Percentiles rank a stretch among this genome's conserved stretches.
phyloP scores from a whole-genome alignment of 2,113 vertebrate genomes.

The Dasypus novemcinctus region DNA sequence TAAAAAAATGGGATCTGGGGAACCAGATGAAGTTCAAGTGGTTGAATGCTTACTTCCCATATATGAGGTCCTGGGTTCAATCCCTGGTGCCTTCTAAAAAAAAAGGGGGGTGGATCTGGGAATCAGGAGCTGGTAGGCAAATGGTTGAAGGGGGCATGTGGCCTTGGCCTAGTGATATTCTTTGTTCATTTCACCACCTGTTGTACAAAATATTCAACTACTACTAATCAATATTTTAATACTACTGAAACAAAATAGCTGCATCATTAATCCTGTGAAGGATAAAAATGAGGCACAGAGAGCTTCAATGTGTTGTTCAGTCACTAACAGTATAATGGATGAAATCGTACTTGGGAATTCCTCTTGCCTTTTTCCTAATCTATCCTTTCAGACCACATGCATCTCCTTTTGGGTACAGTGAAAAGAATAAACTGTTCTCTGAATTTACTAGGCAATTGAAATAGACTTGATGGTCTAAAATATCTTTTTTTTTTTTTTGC shows the following conservation, averaged over 20 bases:
- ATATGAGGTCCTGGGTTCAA: too few relatives aligned
- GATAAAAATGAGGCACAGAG: not conserved
- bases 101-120: not conserved
- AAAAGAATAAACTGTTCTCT: not conserved
- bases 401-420: not conserved
- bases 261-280: not conserved
- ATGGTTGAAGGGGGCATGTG: not conserved
- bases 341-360: not conserved
- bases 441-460: not conserved
- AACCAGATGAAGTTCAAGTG: too few relatives aligned
- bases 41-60: too few relatives aligned
- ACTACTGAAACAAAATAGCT: not conserved
- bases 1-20: not conserved
- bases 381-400: not conserved
- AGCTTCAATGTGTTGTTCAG: not conserved
- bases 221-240: not conserved
- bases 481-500: not conserved
- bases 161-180: not conserved
- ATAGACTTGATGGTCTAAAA: slow-evolving; percentile 30
- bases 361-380: not conserved
- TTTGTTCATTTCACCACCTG: not conserved
- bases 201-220: not conserved
- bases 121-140: not conserved
- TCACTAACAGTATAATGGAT: not conserved
- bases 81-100: too few relatives aligned